Base-by-base conservation (phyloP, 2,797 vertebrate species). In the Petrocephalus schoutedeni region DNA sequence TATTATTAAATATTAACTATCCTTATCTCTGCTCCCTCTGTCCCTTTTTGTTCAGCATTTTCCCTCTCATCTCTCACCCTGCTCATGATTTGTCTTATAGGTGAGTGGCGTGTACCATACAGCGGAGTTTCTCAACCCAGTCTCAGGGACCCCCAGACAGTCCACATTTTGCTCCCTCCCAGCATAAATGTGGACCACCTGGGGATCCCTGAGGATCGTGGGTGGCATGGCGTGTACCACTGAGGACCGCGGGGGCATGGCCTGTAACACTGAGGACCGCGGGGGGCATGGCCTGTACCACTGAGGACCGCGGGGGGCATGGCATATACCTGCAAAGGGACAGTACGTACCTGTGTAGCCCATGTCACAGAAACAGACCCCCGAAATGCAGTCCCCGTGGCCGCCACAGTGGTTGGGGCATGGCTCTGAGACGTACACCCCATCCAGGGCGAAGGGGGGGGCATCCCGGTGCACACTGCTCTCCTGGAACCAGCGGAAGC, bases 401-500 rank as follows among this genome's bases (percentile, higher is more conserved):
- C 98, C 98, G 0, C 95, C 98, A 92, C 98, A 99, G 94, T 98
- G 98, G 93, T 93, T 97, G 87, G 98, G 97, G 90, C 98, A 99
- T 0, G 98, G 97, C 90, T 99, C 98, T 0, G 98, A 99, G 92
- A 99, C 98, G 93, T 99, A 99, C n/a, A 99, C 98, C 0, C 98
- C 97, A 0, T 99, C 98, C 90, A 99, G 90, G 36, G 97, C 97
- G 2, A 99, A 99, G 0, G 98, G 90, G 56, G 97, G 96, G 0
- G 97, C 96, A 0, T 97, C 97, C 89, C 97, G 96, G 90, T 97
- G 95, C 61, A 96, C 90, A 86, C 95, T 98, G 95, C 97, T 99
- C 92, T 99, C 97, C 93, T 99, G 98, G 93, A 99, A 98, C 98
- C 98, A 99, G 23, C 98, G 98, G 94, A 99, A 99, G 87, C 98